Base-by-base conservation (phyloP, 1,140 invertebrate genomes). In the Listronotus bonariensis region DNA sequence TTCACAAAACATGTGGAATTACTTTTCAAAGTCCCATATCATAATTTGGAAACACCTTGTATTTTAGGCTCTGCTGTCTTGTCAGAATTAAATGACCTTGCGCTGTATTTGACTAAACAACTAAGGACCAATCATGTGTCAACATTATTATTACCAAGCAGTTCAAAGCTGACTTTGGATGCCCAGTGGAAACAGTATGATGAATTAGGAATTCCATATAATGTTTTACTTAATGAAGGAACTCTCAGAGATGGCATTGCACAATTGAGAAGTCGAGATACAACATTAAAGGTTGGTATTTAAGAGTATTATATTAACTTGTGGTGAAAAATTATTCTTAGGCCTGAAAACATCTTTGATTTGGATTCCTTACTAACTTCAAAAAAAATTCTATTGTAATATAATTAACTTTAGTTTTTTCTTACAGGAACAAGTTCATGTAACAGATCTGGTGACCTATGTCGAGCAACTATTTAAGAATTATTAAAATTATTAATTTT, bases 161-260 rank as follows among this genome's bases (percentile, higher is more conserved):
- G 68, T 54, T 58, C 68, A 14, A 68, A 65, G 52, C 66, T 48
- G 42, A 68, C 58, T 8, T 60, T 65, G 11, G 72, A 77, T n/a
- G 40, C 31, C 45, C 54, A 76, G 74, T 72, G 65, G 74, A 32
- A 55, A 34, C 68, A 76, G 18, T 74, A 74, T 31, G 80, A 86
- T 52, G 76, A 80, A 41, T 72, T 86, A 57, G 86, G 86, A 6
- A 79, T 92, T 8, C 86, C 89, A n/a, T 92, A 88, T 70, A 84
- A 85, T 58, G 77, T 90, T 40, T 79, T 87, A 5, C 74, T 92
- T 11, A 82, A 86, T 75, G 83, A 85, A 54, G 80, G 79, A 38
- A 88, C 88, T 55, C 78, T 93, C 3, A 83, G 84, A 68, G 86
- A 83, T 80, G 92, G 92, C n/a, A 83, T 93, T 62, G 78, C 89